A percentile compares a stretch with the other conserved stretches of the same genome.
Evolutionary conservation across 2,888 invertebrate genomes (phyloP).

Genomic region (Sphecodes monilicornis): DNA sequence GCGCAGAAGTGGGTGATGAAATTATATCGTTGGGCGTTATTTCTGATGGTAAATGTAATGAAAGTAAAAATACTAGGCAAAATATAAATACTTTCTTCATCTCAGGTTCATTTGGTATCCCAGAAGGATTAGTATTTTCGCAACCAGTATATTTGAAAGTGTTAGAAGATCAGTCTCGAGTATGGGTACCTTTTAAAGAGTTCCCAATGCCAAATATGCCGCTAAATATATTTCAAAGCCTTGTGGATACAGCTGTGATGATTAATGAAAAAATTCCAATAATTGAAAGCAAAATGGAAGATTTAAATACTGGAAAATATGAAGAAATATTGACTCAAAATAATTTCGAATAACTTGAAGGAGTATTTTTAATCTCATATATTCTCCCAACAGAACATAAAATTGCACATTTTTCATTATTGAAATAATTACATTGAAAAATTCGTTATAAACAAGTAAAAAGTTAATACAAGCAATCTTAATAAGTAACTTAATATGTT

Average conservation of each 20-base stretch:
- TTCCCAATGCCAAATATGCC: conserved; percentile 70
- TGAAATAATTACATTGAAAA: conserved; percentile 8
- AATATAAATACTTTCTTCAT: conserved; percentile 10
- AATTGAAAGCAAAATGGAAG: not conserved
- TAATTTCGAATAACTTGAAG: not conserved
- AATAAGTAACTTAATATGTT: conserved; percentile 19
- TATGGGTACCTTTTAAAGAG: conserved; percentile 69
- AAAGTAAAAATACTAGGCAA: not conserved
- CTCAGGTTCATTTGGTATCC: conserved; percentile 86
- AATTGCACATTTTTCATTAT: conserved; percentile 23
- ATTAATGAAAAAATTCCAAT: conserved; percentile 58
- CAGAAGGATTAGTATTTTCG: conserved; percentile 86
- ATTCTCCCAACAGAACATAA: not conserved
- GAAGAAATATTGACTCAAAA: not conserved
- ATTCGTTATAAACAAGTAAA: not conserved
- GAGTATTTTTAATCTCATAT: not conserved
- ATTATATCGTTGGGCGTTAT: conserved; percentile 86
- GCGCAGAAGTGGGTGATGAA: conserved; percentile 79
- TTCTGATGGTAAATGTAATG: conserved; percentile 85
- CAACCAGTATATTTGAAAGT: conserved; percentile 84
- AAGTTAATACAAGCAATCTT: conserved; percentile 24
- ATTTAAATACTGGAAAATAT: not conserved
- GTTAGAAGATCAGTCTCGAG: conserved; percentile 59
- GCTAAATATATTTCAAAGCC: conserved; percentile 57
- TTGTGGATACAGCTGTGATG: conserved; percentile 61